Evolutionary conservation across 2,797 vertebrate genomes (phyloP), one percentile per base, ranked within the genome.

Genomic region (Helicolenus hilgendorfi): DNA sequence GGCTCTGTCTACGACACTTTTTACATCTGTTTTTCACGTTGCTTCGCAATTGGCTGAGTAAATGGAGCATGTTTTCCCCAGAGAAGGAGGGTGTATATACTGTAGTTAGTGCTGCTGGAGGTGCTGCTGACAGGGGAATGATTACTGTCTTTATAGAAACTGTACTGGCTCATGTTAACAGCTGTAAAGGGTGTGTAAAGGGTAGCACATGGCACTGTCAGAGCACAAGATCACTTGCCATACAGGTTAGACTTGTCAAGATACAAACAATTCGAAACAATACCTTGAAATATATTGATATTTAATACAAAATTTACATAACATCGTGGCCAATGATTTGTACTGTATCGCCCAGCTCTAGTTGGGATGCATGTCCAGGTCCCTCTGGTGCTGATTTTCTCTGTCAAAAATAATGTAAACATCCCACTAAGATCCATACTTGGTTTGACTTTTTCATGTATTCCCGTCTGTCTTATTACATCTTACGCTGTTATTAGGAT

Each of bases 61-160:
- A 92, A 92, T 90, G 87, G 84, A 89, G 88, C 86, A 69, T 87
- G 93, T 85, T 85, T 85, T 84, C 85, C 83, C 81, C 69, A 33
- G 86, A 88, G 85, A 80, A 65, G 33, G 20, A 14, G 65, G 59
- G 41, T 81, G 89, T 84, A n/a, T 85, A 33, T 86, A 65, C 69
- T 91, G 31, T 87, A 69, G 73, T 91, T 85, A 67, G 81, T 74
- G 83, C 85, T 89, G 72, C 65, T 80, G 59, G 78, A 89, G 49
- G 45, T 82, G 2, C 67, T n/a, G 84, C 79, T 84, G 91, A 88
- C 90, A 77, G 82, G 76, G 63, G 89, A 82, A 89, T 94, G 59
- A 85, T 70, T 78, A 36, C 55, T 7, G 79, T 83, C 63, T 69
- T 71, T 45, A 62, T 5, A 41, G 31, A 69, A 20, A 33, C 62